Percentiles rank a stretch among this genome's conserved stretches.
Evolutionary conservation across 2,113 vertebrate genomes (phyloP).

Genomic region (Spilogale gracilis): DNA sequence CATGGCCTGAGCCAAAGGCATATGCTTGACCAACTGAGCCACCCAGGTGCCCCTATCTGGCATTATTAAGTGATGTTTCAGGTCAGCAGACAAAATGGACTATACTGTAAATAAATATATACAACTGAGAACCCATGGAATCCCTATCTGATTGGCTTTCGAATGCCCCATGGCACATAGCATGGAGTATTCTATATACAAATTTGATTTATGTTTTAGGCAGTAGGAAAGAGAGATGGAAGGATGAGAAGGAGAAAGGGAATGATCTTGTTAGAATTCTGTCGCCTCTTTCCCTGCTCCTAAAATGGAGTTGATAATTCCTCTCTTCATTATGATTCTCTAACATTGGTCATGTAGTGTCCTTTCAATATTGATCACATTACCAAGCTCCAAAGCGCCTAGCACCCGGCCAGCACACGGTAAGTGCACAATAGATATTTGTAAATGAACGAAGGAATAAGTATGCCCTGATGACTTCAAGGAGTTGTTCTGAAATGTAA

Average conservation of each 20-base stretch:
- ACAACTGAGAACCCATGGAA: not conserved
- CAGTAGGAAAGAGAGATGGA: not conserved
- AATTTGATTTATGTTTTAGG: not conserved
- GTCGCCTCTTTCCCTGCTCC: not conserved
- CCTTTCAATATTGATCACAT: not conserved
- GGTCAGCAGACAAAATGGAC: not conserved
- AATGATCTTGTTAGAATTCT: not conserved
- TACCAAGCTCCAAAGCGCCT: not conserved
- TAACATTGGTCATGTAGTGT: fast-evolving
- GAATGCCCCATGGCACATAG: not conserved
- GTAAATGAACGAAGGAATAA: not conserved
- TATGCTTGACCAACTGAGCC: not conserved
- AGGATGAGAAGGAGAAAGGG: not conserved
- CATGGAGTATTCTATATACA: not conserved
- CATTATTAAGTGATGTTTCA: not conserved
- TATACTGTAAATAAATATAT: not conserved
- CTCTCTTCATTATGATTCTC: not conserved
- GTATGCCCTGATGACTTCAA: not conserved
- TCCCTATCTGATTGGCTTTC: not conserved
- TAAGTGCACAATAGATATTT: not conserved
- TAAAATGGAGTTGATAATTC: too few relatives aligned
- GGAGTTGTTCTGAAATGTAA: not conserved
- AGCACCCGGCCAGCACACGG: not conserved
- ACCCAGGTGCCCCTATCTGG: not conserved
- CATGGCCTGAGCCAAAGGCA: not conserved